phyloP scores from a whole-genome alignment of 2,797 vertebrate species.

The Merluccius polli region DNA sequence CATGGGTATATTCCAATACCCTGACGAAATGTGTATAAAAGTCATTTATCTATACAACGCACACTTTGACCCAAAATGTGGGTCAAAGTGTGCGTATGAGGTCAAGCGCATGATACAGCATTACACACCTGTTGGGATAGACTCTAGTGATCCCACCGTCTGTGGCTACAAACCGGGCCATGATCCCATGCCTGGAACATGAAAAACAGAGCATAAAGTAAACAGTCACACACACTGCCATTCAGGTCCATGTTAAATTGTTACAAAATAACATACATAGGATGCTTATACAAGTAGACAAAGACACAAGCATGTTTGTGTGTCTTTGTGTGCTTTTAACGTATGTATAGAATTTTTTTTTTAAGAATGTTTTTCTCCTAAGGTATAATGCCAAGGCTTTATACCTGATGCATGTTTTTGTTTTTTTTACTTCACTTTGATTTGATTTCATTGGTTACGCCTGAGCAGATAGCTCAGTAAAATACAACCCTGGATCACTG shows the following conservation, averaged over 20 bases:
- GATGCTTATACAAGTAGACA: too few relatives aligned
- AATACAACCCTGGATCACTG: constrained; percentile 27
- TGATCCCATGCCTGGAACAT: constrained; percentile 79
- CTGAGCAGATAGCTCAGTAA: constrained; percentile 34
- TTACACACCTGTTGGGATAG: constrained; percentile 87
- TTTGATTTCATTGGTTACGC: constrained; percentile 45
- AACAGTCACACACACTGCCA: background rate
- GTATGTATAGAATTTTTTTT: background rate
- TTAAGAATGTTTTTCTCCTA: too few relatives aligned
- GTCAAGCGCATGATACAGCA: background rate
- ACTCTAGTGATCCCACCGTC: constrained; percentile 97
- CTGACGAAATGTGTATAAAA: background rate
- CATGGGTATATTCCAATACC: background rate
- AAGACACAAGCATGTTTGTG: background rate
- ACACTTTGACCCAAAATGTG: background rate
- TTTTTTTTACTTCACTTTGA: constrained; percentile 45
- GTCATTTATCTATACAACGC: background rate
- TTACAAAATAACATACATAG: background rate
- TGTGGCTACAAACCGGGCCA: constrained; percentile 91
- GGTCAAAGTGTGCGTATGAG: too few relatives aligned
- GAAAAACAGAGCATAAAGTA: background rate
- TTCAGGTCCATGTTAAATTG: background rate
- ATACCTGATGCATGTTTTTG: too few relatives aligned
- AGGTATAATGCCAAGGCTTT: background rate
- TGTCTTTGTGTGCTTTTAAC: background rate